Evolutionary conservation across 92 coral and sea anemone species (phyloP).

Genomic region (Anthopleura xanthogrammica): DNA sequence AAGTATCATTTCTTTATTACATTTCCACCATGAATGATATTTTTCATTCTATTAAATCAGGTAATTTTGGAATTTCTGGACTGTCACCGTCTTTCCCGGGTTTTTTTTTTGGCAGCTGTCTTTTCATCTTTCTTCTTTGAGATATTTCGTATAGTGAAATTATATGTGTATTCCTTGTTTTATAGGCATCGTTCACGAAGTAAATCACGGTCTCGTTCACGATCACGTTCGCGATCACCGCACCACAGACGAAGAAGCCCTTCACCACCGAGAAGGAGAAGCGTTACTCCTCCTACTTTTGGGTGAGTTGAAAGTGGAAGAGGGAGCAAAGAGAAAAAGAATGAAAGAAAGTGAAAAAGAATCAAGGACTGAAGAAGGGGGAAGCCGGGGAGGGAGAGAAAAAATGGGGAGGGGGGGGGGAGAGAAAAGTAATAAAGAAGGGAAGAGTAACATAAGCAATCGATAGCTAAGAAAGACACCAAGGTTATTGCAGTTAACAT

Average conservation of each 20-base stretch:
- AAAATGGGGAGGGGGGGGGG: neutral
- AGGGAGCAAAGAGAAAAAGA: neutral
- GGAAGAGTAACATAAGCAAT: too few relatives aligned
- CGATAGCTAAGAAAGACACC: too few relatives aligned
- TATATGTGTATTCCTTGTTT: neutral
- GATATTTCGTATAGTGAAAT: too few relatives aligned
- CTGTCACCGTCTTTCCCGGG: too few relatives aligned
- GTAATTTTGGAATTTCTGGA: too few relatives aligned
- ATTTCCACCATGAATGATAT: too few relatives aligned
- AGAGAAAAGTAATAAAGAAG: neutral
- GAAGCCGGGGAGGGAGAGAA: neutral
- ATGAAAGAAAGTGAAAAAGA: neutral
- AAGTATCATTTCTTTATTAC: too few relatives aligned
- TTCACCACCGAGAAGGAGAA: slow-evolving; percentile 66
- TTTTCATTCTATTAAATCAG: too few relatives aligned
- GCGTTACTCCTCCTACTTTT: slow-evolving; percentile 85
- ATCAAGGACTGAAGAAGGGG: neutral
- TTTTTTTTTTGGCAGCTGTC: too few relatives aligned
- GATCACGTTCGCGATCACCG: slow-evolving; percentile 22
- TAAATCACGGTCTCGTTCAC: slow-evolving; percentile 18
- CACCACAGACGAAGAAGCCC: slow-evolving; percentile 39
- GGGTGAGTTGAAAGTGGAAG: slow-evolving; percentile 48
- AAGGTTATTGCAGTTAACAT: neutral
- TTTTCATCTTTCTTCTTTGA: neutral
- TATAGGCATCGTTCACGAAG: slow-evolving; percentile 24